Base-by-base conservation (phyloP, 2,797 vertebrate species). In the Sebastes vulpes region DNA sequence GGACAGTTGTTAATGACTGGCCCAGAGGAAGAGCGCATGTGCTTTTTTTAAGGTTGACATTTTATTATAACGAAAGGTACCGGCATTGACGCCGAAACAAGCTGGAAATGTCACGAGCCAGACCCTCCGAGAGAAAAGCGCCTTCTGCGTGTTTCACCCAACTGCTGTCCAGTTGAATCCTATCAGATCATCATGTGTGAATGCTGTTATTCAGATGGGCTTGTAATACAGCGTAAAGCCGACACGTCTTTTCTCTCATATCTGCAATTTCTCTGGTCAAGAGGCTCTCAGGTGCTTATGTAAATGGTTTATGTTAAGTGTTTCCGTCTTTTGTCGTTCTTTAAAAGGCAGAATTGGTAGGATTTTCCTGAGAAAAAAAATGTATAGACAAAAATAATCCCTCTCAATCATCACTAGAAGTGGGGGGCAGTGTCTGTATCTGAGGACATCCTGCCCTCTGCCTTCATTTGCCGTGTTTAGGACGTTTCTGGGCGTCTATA, bases 1-100 rank as follows among this genome's bases (percentile, higher is more conserved):
- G 72, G 81, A 81, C 75, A 79, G 74, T 65, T 72, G 72, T 72
- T 81, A 82, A 78, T 66, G 65, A 72, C 52, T 38, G 48, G 57
- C 72, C 65, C 18, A 14, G 59, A 75, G 29, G 57, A 48, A 63
- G 12, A 83, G 67, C 5, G 6, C 54, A 63, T 60, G 70, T 20
- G 69, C 6, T 18, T 50, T 23, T 66, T 53, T 54, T 35, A 56
- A 54, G 23, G 50, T 23, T 75, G 65, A 77, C 68, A 81, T 72
- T 72, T 80, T 56, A 75, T 53, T 59, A 48, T 14, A 65, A 67
- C 0, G 1, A 66, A 59, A 63, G 28, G 72, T 68, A 29, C 11
- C 38, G 5, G 38, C 16, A n/a, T 18, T 18, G 57, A 67, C 64
- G 73, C 32, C 6, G 3, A 58, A 76, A 81, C 59, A 50, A 78